Base-by-base conservation (phyloP, 2,113 vertebrate species). In the Dolichallabes microphthalmus region DNA sequence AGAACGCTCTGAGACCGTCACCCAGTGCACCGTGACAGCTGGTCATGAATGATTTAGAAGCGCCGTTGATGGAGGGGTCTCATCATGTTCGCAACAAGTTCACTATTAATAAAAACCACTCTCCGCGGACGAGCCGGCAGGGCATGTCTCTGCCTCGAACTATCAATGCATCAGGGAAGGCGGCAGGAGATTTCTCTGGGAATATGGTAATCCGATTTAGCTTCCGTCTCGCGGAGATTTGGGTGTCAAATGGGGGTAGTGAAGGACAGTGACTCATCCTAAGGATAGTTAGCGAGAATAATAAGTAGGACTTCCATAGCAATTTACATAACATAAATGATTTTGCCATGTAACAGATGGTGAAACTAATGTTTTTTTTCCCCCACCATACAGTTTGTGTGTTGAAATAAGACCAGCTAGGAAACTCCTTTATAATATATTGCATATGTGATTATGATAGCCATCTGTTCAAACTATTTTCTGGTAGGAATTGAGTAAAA, bases 21-120 rank as follows among this genome's bases (percentile, higher is more conserved):
- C 69, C 55, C 63, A 32, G 25, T 22, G 75, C 60, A 83, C 71
- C 57, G 55, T 86, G 85, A 86, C 91, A 89, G 88, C 90, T 89
- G 88, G 64, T 90, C 89, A 89, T 90, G 80, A 88, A 91, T 90
- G 89, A 88, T 90, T 90, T 90, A 91, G 84, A 61, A 86, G 84
- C 69, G 39, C 64, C 61, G 71, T 83, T 82, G 88, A 90, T 86
- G 85, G 85, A 88, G 80, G 77, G 83, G 68, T 85, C 85, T 80
- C 83, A 87, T 89, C 87, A 69, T 85, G 89, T 89, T 89, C 89
- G 80, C 80, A 45, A 89, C 69, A 85, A 86, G 88, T 85, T 88
- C 85, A 86, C 85, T 87, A 89, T 87, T 88, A 87, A 87, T 89
- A 89, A 85, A 82, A 88, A 66, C 25, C 77, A 35, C 55, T 27